Percentiles rank a stretch among this genome's conserved stretches.
phyloP scores from a whole-genome alignment of 2,888 invertebrate species.

The Diaprepes abbreviatus region DNA sequence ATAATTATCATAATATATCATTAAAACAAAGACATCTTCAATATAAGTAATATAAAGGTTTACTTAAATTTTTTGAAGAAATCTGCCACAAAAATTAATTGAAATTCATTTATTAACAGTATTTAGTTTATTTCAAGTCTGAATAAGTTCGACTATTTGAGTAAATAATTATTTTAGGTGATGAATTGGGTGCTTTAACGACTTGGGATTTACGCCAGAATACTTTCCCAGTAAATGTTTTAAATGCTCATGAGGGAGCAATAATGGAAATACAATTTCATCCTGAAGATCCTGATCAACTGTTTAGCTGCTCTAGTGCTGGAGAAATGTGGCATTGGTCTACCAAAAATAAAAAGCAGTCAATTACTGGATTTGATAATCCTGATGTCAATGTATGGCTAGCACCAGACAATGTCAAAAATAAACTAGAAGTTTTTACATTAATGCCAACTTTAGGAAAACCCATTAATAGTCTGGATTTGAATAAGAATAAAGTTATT shows the following conservation, averaged over 20 bases:
- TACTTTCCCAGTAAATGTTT: constrained; percentile 83
- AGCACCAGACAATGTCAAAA: constrained; percentile 77
- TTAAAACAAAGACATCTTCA: too few relatives aligned
- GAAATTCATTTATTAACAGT: too few relatives aligned
- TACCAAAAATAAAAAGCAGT: constrained; percentile 67
- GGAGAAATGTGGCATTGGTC: constrained; percentile 95
- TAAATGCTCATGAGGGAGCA: constrained; percentile 82
- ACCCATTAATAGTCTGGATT: constrained; percentile 86
- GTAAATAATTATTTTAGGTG: constrained; percentile 30
- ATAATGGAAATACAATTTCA: constrained; percentile 92
- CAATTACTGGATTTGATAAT: constrained; percentile 48
- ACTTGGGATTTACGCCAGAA: constrained; percentile 92
- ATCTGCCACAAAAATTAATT: too few relatives aligned
- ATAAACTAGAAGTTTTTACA: constrained; percentile 79
- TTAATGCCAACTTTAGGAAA: constrained; percentile 82
- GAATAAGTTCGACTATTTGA: too few relatives aligned
- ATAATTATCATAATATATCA: too few relatives aligned
- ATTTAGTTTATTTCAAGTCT: too few relatives aligned
- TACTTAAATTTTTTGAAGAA: too few relatives aligned
- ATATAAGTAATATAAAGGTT: too few relatives aligned
- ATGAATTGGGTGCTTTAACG: constrained; percentile 75
- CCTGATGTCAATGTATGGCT: constrained; percentile 74
- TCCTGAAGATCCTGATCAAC: constrained; percentile 85
- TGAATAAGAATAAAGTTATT: constrained; percentile 80
- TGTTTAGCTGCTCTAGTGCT: constrained; percentile 84